Evolutionary conservation across 2,113 vertebrate genomes (phyloP).

Genomic region (Corydoras sp.): DNA sequence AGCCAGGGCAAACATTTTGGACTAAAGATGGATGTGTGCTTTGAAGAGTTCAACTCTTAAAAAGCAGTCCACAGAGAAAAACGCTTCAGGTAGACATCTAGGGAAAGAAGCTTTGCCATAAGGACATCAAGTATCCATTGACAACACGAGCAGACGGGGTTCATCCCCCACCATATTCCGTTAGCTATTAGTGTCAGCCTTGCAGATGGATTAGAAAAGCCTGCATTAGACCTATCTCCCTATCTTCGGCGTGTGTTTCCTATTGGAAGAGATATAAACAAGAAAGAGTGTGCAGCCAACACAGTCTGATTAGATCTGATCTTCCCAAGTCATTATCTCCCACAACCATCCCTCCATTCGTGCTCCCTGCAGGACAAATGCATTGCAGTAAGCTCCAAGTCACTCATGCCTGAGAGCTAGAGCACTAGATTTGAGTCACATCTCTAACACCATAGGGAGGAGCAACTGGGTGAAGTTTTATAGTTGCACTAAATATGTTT

Average conservation of each 20-base stretch:
- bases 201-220: constrained; percentile 21
- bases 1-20: constrained; percentile 60
- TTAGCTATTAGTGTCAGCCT: constrained; percentile 33
- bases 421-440: not conserved
- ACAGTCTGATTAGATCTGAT: constrained; percentile 36
- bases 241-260: constrained; percentile 16
- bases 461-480: not conserved
- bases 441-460: no score
- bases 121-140: not conserved
- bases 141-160: not conserved
- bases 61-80: constrained; percentile 27
- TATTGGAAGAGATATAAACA: constrained; percentile 22
- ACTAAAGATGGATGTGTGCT: constrained; percentile 34
- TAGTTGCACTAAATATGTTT: not conserved
- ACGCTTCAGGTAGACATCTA: constrained; percentile 24
- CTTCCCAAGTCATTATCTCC: constrained; percentile 25
- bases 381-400: constrained; percentile 31
- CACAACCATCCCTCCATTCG: not conserved
- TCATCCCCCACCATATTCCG: constrained; percentile 10
- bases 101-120: constrained; percentile 15
- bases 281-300: constrained; percentile 19
- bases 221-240: constrained; percentile 17
- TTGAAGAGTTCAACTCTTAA: constrained; percentile 33
- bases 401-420: constrained; percentile 10
- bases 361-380: constrained; percentile 21